Evolutionary conservation across 2,797 vertebrate species (phyloP).

Genomic region (Saxicola maurus): DNA sequence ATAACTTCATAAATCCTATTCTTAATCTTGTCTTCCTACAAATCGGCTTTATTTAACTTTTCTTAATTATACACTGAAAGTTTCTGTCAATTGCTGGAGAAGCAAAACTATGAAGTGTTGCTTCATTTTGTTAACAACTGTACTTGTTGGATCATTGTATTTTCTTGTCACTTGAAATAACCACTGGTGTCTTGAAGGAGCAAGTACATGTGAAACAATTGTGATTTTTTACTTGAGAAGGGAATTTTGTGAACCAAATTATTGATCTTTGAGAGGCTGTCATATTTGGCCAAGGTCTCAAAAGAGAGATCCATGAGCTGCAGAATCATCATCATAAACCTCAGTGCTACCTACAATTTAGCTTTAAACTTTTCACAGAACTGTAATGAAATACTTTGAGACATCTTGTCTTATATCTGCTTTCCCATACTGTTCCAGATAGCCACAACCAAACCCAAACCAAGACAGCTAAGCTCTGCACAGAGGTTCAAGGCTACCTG

Average conservation of each 20-base stretch:
- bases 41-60: conserved; percentile 18
- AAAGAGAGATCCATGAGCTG: not conserved
- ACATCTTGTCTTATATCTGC: not conserved
- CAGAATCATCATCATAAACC: not conserved
- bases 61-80: not conserved
- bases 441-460: not conserved
- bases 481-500: not conserved
- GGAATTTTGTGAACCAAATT: not conserved
- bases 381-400: not conserved
- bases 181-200: not conserved
- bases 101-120: not conserved
- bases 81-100: not conserved
- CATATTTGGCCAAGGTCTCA: not conserved
- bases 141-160: not conserved
- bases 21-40: conserved; percentile 18
- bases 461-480: not conserved
- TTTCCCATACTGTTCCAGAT: not conserved
- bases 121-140: not conserved
- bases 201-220: not conserved
- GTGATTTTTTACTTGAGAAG: not conserved
- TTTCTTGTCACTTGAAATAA: not conserved
- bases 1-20: not conserved
- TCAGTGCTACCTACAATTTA: not conserved
- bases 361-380: not conserved
- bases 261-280: not conserved